Percentiles rank a stretch among this genome's conserved stretches.
Conservation (phyloP, 2,888 invertebrate genomes). For the Hymenopus coronatus region DNA sequence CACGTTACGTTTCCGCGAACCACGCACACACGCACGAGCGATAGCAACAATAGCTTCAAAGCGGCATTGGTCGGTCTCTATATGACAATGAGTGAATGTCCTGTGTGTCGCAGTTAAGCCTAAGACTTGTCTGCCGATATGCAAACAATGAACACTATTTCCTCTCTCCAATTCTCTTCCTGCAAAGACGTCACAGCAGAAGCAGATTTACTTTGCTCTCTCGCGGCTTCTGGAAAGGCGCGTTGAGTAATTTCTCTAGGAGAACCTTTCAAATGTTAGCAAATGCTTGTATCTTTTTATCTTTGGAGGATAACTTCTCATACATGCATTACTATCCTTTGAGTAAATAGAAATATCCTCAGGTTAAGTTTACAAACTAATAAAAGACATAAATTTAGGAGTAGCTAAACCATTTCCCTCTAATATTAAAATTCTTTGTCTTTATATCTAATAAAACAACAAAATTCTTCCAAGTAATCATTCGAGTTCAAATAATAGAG, state of each 20-base stretch:
- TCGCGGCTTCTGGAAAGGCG: neutral
- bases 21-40: neutral
- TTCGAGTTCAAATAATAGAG: no score
- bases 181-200: neutral
- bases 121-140: neutral
- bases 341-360: no score
- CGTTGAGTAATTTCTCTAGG: neutral
- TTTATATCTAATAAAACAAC: no score
- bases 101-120: slow-evolving; percentile 4
- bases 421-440: no score
- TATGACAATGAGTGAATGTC: slow-evolving; percentile 6
- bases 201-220: neutral
- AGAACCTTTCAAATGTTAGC: neutral
- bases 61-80: neutral
- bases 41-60: slow-evolving; percentile 25
- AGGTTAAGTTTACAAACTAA: no score
- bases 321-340: no score
- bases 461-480: no score
- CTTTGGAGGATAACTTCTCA: no score
- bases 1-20: slow-evolving; percentile 3
- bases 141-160: neutral
- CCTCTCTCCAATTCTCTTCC: neutral
- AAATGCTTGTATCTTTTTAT: no score
- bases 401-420: no score
- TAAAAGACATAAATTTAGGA: no score